Evolutionary conservation across 2,797 vertebrate species (phyloP).

Genomic region (Ptychadena robeensis): DNA sequence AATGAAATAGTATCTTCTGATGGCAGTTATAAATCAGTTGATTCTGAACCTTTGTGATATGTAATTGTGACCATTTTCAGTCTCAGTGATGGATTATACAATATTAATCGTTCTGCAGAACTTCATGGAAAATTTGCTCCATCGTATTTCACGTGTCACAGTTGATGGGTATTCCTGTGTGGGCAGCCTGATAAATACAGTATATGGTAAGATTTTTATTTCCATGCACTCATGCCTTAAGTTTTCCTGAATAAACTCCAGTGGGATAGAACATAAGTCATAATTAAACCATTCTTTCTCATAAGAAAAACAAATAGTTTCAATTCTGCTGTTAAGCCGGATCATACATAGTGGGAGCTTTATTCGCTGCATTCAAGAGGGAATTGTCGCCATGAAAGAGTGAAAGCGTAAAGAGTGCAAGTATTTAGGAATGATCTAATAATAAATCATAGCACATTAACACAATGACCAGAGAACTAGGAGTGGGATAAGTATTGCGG

Average conservation of each 20-base stretch:
- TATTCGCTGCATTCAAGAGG: not conserved
- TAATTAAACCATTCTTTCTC: conserved; percentile 7
- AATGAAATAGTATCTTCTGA: not conserved
- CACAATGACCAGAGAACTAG: not conserved
- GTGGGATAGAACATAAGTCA: conserved; percentile 6
- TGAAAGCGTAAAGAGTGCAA: not conserved
- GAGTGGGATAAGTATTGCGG: not conserved
- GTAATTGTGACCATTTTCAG: not conserved
- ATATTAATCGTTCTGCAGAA: not conserved
- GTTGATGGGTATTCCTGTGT: conserved; percentile 10
- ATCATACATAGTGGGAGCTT: not conserved
- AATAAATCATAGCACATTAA: not conserved
- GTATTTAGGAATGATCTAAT: not conserved
- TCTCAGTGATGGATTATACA: not conserved
- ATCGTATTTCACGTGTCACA: not conserved
- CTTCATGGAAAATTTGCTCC: not conserved
- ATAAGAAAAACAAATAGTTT: conserved; percentile 3
- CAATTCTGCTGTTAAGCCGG: not conserved
- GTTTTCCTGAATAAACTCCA: conserved; percentile 12
- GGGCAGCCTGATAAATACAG: conserved; percentile 38
- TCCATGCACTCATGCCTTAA: not conserved
- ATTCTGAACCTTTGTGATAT: not conserved
- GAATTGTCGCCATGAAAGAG: not conserved
- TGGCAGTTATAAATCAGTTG: not conserved
- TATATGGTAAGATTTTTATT: conserved; percentile 18